Percentiles rank a stretch among this genome's conserved stretches.
Conservation (phyloP, 2,113 vertebrate species). For the rat (Rattus norvegicus) region GRCr8 NC_086023.1:30383001-30383500, state of each 20-base stretch:
- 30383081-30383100: no score
- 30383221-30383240: background rate
- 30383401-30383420: background rate
- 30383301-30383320: background rate
- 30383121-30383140: no score
- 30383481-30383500: background rate
- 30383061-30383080: background rate
- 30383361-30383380: background rate
- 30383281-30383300: background rate
- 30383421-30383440: background rate
- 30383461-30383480: background rate
- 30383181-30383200: no score
- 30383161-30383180: no score
- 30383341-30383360: background rate
- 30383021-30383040: background rate
- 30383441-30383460: background rate
- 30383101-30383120: no score
- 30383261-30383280: background rate
- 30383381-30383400: background rate
- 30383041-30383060: no score
- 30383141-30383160: no score
- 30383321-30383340: background rate
- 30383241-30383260: background rate
- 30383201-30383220: no score
- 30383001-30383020: background rate